phyloP scores from a whole-genome alignment of 2,888 invertebrate species.

The Eupithecia tripunctaria region DNA sequence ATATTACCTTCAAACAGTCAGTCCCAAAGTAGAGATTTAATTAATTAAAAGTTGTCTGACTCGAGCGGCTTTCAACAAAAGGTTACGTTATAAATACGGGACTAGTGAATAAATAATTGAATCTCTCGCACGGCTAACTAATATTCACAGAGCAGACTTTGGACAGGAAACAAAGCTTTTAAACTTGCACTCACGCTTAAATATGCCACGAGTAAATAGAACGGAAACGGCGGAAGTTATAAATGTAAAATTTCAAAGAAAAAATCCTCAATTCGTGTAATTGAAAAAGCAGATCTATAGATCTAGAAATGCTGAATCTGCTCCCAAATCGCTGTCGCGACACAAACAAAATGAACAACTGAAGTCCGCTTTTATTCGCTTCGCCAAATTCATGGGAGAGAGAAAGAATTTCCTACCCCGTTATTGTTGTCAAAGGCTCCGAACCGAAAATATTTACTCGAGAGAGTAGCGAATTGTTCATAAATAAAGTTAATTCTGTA shows the following conservation, averaged over 20 bases:
- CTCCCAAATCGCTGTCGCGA: conserved; percentile 31
- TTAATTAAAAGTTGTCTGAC: conserved; percentile 37
- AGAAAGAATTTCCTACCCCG: conserved; percentile 31
- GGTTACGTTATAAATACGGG: conserved; percentile 45
- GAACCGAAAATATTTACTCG: conserved; percentile 28
- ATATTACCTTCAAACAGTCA: neutral
- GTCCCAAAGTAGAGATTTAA: conserved; percentile 24
- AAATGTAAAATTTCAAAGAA: neutral
- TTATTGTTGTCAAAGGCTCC: conserved; percentile 30
- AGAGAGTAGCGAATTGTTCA: conserved; percentile 19
- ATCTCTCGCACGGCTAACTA: conserved; percentile 42
- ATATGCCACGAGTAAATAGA: neutral
- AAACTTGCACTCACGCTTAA: conserved; percentile 37
- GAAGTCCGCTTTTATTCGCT: conserved; percentile 36
- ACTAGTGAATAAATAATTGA: conserved; percentile 44
- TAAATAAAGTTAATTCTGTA: conserved; percentile 14
- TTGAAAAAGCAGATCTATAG: conserved; percentile 3
- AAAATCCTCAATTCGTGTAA: neutral
- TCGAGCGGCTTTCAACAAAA: conserved; percentile 44
- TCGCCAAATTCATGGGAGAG: conserved; percentile 27
- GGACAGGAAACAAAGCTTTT: conserved; percentile 57
- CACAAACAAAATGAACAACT: conserved; percentile 39
- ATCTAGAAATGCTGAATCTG: conserved; percentile 35
- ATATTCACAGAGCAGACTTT: conserved; percentile 53
- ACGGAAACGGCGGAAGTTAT: neutral